Conservation (phyloP, 2,797 vertebrate species). For the Lepilemur septentrionalis region DNA sequence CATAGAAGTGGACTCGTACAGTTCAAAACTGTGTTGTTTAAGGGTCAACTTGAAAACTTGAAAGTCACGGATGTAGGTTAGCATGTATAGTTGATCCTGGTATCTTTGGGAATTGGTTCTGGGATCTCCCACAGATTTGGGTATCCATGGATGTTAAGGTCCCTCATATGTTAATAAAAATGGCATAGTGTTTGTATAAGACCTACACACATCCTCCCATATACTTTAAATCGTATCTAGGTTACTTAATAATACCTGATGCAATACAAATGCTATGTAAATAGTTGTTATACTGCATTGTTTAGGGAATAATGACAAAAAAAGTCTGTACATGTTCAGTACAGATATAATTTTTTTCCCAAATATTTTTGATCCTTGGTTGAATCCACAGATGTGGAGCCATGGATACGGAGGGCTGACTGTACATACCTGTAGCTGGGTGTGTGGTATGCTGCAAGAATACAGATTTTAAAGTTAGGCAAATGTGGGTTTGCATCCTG, state of each 20-base stretch:
- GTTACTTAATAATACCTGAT: not conserved
- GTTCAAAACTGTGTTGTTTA: not conserved
- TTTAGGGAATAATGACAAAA: not conserved
- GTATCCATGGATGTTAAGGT: not conserved
- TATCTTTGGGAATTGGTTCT: not conserved
- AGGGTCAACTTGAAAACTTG: not conserved
- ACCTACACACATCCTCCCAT: not conserved
- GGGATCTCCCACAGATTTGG: not conserved
- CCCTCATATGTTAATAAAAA: not conserved
- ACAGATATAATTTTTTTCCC: not conserved
- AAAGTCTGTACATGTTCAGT: not conserved
- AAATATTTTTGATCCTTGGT: not conserved
- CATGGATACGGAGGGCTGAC: not conserved
- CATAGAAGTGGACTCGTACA: not conserved
- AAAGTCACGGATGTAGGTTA: not conserved
- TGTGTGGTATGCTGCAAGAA: not conserved
- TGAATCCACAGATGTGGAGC: not conserved
- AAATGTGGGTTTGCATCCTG: not conserved
- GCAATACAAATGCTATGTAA: not conserved
- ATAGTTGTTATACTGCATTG: not conserved
- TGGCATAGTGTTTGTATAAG: not conserved
- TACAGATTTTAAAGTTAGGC: not conserved
- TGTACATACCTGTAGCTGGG: not conserved
- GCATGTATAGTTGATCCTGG: not conserved
- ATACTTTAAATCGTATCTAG: not conserved